These are phyloP conservation scores for Epizoanthus stellaris DNA, from an alignment of 92 coral and sea anemone species.

Conservation along the genomic window DNA sequence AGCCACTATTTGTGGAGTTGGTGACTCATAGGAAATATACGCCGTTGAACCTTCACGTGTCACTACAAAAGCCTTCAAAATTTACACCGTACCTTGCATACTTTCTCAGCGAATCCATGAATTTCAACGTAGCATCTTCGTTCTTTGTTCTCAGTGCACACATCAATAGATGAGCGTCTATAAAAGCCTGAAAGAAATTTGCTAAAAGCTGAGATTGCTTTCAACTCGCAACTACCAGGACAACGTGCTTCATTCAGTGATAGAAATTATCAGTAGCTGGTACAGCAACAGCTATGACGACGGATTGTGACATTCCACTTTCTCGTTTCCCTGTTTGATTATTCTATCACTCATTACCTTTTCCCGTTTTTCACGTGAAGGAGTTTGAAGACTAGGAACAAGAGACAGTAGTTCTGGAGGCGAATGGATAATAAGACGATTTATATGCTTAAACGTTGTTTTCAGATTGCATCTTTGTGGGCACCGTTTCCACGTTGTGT, in stretches of 20 bases:
- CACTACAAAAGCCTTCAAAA: too few species aligned
- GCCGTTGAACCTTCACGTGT: too few species aligned
- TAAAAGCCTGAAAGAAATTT: constrained; percentile 61
- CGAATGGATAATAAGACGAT: not conserved
- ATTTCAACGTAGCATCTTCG: constrained; percentile 61
- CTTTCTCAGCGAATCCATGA: constrained; percentile 69
- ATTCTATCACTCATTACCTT: too few species aligned
- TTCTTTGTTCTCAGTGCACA: constrained; percentile 81
- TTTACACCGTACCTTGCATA: constrained; percentile 61
- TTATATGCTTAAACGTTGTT: not conserved
- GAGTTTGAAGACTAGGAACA: not conserved
- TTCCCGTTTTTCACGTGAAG: too few species aligned
- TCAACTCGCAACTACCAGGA: too few species aligned
- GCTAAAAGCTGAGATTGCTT: not conserved
- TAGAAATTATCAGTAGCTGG: too few species aligned
- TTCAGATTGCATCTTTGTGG: not conserved
- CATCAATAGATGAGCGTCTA: constrained; percentile 81
- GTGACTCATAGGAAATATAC: not conserved
- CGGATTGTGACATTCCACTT: too few species aligned
- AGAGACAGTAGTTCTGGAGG: not conserved
- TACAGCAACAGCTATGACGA: too few species aligned
- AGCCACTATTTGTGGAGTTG: too few species aligned
- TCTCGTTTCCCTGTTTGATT: too few species aligned
- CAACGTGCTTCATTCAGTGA: too few species aligned
- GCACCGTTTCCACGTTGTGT: not conserved